Evolutionary conservation across 2,888 invertebrate genomes (phyloP).

Genomic region (Diploptera punctata): DNA sequence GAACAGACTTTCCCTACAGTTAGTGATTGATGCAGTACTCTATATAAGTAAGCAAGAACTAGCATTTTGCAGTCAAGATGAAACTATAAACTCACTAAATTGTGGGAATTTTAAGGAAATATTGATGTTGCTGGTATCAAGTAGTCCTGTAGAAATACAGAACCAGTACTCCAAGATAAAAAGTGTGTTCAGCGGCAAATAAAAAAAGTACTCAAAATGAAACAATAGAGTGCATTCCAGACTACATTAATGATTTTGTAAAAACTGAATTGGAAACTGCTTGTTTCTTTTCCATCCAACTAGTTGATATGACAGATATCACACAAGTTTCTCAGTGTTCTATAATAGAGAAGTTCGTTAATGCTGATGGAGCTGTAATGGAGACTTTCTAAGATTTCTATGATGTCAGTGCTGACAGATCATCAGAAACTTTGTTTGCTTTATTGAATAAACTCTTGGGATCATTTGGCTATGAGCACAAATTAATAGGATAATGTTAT

Average conservation of each 20-base stretch:
- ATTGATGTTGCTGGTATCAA: conserved; percentile 33
- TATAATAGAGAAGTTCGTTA: background rate
- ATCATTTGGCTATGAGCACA: background rate
- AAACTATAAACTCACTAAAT: conserved; percentile 35
- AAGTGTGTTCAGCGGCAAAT: conserved; percentile 33
- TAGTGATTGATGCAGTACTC: conserved; percentile 27
- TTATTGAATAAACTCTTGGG: conserved; percentile 29
- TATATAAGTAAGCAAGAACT: conserved; percentile 40
- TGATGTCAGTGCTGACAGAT: too few species aligned
- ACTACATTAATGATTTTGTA: background rate
- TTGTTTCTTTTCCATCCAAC: conserved; percentile 44
- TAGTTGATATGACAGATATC: conserved; percentile 3
- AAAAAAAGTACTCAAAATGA: background rate
- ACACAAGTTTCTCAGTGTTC: conserved; percentile 8
- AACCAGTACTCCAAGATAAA: too few species aligned
- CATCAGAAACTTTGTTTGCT: conserved; percentile 41
- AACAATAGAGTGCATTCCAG: background rate
- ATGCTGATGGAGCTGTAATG: conserved; percentile 18
- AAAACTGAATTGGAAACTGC: conserved; percentile 17
- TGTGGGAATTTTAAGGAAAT: conserved; percentile 43
- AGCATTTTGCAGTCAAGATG: conserved; percentile 36
- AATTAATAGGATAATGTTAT: conserved; percentile 25
- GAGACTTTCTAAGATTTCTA: background rate
- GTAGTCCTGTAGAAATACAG: conserved; percentile 40
- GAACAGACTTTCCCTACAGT: conserved; percentile 26